These are phyloP conservation scores for Cryptomyrus ogoouensis DNA, from an alignment of 2,113 vertebrate species.

Conservation along the genomic window DNA sequence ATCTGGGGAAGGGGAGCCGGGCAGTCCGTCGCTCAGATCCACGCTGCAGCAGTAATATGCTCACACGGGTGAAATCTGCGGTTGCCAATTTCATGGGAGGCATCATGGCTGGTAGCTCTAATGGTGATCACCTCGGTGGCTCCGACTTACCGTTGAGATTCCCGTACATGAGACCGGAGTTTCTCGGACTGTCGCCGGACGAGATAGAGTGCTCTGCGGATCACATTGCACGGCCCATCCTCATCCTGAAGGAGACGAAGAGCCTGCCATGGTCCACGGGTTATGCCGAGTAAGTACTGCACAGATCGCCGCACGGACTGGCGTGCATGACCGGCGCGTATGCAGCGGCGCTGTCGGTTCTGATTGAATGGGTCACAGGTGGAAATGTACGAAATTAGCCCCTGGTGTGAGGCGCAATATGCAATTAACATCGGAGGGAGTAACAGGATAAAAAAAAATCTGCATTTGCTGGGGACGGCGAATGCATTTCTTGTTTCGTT, in stretches of 20 bases:
- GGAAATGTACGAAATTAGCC: neutral
- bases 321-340: neutral
- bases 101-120: conserved; percentile 76
- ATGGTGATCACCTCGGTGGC: conserved; percentile 62
- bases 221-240: conserved; percentile 83
- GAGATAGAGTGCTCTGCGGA: conserved; percentile 90
- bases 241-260: conserved; percentile 80
- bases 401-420: neutral
- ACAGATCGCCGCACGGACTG: neutral
- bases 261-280: conserved; percentile 87
- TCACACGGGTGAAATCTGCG: conserved; percentile 84
- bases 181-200: conserved; percentile 82
- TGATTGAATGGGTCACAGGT: neutral
- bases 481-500: neutral
- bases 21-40: conserved; percentile 22
- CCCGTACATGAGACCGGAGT: conserved; percentile 83
- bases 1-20: conserved; percentile 25
- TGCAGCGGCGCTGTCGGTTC: too few species aligned
- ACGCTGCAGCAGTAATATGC: conserved; percentile 64
- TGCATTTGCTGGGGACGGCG: neutral
- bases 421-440: neutral
- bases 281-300: conserved; percentile 88
- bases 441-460: neutral
- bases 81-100: conserved; percentile 90
- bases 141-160: conserved; percentile 77